Percentiles rank a stretch among this genome's conserved stretches.
Conservation (phyloP, 2,113 vertebrate genomes). For the Sylvia atricapilla region DNA sequence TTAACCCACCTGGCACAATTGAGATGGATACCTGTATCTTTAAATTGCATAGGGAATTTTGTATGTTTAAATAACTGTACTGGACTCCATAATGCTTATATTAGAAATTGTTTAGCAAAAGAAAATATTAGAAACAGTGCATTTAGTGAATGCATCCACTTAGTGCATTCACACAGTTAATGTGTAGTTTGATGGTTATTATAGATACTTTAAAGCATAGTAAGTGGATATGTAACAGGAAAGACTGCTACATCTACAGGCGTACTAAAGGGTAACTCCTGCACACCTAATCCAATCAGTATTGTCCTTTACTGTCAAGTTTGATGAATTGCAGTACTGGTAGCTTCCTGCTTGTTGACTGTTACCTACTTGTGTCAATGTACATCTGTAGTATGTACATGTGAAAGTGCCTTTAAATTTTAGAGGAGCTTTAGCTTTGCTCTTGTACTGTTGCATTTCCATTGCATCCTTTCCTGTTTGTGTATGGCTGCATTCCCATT, state of each 20-base stretch:
- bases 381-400: slow-evolving; percentile 93
- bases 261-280: slow-evolving; percentile 66
- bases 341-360: slow-evolving; percentile 82
- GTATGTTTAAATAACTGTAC: slow-evolving; percentile 79
- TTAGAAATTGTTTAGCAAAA: slow-evolving; percentile 81
- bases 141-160: slow-evolving; percentile 74
- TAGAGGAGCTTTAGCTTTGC: slow-evolving; percentile 87
- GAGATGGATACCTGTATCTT: slow-evolving; percentile 74
- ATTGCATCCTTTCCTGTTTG: slow-evolving; percentile 64
- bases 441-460: slow-evolving; percentile 78
- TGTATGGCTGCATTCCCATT: slow-evolving; percentile 72
- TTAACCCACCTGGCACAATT: slow-evolving; percentile 60
- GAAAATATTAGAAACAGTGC: slow-evolving; percentile 75
- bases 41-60: slow-evolving; percentile 75
- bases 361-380: slow-evolving; percentile 83
- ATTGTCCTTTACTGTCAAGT: slow-evolving; percentile 77
- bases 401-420: slow-evolving; percentile 99
- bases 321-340: slow-evolving; percentile 77
- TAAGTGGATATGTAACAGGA: slow-evolving; percentile 76
- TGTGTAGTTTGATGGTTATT: slow-evolving; percentile 81
- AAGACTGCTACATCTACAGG: slow-evolving; percentile 70
- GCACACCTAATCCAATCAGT: slow-evolving; percentile 71
- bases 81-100: slow-evolving; percentile 77
- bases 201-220: slow-evolving; percentile 76
- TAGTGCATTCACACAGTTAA: slow-evolving; percentile 73